These are phyloP conservation scores for Drosophila yooni DNA, from an alignment of 2,888 invertebrate genomes.

Conservation along the genomic window DNA sequence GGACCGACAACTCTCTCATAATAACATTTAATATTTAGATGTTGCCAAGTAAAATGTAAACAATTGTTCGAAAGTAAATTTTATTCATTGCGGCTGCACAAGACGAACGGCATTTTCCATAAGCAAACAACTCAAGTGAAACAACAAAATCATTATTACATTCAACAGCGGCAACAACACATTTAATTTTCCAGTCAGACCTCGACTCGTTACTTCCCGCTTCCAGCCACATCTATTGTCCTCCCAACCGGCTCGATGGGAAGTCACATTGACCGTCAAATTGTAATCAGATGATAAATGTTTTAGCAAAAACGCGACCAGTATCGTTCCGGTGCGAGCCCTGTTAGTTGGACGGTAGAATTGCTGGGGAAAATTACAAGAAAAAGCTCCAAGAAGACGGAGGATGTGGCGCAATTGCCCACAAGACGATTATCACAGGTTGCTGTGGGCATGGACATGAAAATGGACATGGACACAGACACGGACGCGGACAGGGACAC, in stretches of 20 bases:
- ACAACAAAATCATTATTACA: conserved; percentile 61
- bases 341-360: conserved; percentile 16
- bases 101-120: conserved; percentile 20
- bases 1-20: conserved; percentile 59
- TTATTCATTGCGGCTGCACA: conserved; percentile 49
- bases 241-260: conserved; percentile 23
- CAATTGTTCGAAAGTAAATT: conserved; percentile 69
- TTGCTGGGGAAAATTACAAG: conserved; percentile 49
- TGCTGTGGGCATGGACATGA: conserved; percentile 50
- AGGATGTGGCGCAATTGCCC: conserved; percentile 59
- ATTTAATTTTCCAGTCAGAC: conserved; percentile 52
- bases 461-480: conserved; percentile 18
- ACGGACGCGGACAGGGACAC: conserved; percentile 4
- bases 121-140: conserved; percentile 58
- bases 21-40: conserved; percentile 61
- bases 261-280: conserved; percentile 73
- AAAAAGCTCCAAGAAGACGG: conserved; percentile 15
- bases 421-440: conserved; percentile 77
- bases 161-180: conserved; percentile 50
- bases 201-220: not conserved
- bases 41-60: conserved; percentile 56
- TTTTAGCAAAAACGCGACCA: conserved; percentile 43
- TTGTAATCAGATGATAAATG: conserved; percentile 80
- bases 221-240: not conserved
- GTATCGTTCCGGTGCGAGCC: not conserved